Evolutionary conservation across 2,113 vertebrate species (phyloP), one percentile per base, ranked within the genome.

Genomic region (Nyctibius bracteatus): DNA sequence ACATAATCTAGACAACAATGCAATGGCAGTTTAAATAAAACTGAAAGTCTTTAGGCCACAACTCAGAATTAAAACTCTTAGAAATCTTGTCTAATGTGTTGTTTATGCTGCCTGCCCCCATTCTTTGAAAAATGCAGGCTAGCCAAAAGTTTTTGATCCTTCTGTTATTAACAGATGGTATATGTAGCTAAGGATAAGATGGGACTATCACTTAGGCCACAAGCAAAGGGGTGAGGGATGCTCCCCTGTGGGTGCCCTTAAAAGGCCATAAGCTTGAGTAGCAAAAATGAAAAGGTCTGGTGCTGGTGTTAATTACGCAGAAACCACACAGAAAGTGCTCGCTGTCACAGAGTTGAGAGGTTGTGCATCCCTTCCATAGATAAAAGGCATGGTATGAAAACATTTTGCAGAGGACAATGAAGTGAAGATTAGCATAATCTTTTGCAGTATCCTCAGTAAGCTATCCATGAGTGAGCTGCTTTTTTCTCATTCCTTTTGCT

Each of bases 271-370:
- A 99, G 99, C 99, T 99, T 98, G 99, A 99, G 99, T 98, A 99
- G 99, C 98, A 98, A 99, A 99, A 99, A 98, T 99, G 99, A 99
- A 99, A 99, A 98, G 99, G 98, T 98, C 99, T 98, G 98, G 99
- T 98, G 99, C 98, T 99, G 99, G 99, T 99, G 99, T 99, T 99
- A 99, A 99, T 99, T 99, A 99, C 99, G 98, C 99, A 99, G 99
- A 99, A 99, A 99, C 99, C 99, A 99, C 99, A 99, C 99, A 99
- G 99, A 99, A 99, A 99, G 99, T 99, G 99, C 98, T 99, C 98
- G 93, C 99, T 99, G 99, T 99, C 99, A 98, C 98, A 97, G 98
- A 99, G 99, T 99, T 98, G 99, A 99, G 99, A 99, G 99, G 99
- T 99, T 99, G 98, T 99, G 99, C 99, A 99, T 99, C 99, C 98